Evolutionary conservation across 2,888 invertebrate genomes (phyloP), one percentile per base, ranked within the genome.

Genomic region (Cantharis rustica): DNA sequence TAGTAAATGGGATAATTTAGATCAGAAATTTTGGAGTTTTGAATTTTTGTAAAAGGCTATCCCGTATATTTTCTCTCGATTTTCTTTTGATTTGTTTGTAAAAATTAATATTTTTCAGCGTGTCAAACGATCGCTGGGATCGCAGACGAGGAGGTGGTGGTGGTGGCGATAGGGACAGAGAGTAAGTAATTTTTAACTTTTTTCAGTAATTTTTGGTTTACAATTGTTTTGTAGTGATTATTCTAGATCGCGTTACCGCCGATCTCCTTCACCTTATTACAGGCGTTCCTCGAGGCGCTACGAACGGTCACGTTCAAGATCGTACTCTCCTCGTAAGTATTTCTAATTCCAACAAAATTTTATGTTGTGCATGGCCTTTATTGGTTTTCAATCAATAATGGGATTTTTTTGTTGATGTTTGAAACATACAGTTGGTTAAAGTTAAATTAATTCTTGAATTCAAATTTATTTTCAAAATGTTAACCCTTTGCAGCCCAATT

Each of bases 271-370:
- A 72, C 94, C 94, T 77, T 93, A 94, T 89, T 93, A 93, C 84
- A 90, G 92, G 83, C 89, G 91, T 76, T 88, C 89, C 81, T 73
- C 75, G 10, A 90, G 93, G 79, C 92, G 93, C 83, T 93, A 94
- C 87, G 94, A 94, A 82, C 91, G 94, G 76, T 94, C 95, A 81
- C 92, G 95, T 84, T 95, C 93, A 75, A 90, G 92, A 75, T 92
- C 95, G 80, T 94, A 94, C 88, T 93, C 94, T 84, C 95, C 95
- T 88, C 94, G 94, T 95, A 92, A 94, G 94, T 94, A 88, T 76
- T 16, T 26, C n/a, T 23, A 62, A 13, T n/a, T 61, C 7, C 16
- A 7, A 64, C 47, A 47, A 23, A 23, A n/a, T 47, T 61, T 15
- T 62, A 68, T 27, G 23, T n/a, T 68, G 5, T 64, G 64, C 61